A percentile compares a stretch with the other conserved stretches of the same genome.
These are phyloP conservation scores for Tribolium castaneum DNA, from an alignment of 1,140 invertebrate species.

Conservation along the genomic window DNA sequence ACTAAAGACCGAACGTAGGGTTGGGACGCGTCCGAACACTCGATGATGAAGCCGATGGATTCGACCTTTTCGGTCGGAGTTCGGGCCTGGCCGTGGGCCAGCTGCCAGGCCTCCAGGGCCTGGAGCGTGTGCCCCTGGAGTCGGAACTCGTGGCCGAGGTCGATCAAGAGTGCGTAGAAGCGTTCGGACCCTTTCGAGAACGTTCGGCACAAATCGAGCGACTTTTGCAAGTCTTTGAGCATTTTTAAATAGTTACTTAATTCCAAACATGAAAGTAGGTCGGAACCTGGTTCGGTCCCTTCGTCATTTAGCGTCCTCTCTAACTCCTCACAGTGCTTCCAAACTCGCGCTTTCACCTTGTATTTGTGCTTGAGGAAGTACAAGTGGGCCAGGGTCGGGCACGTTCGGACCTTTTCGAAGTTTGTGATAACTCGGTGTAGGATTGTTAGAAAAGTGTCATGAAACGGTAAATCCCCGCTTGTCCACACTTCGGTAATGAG, in stretches of 20 bases:
- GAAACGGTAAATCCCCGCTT: background rate
- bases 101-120: conserved; percentile 34
- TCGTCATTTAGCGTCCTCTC: background rate
- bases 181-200: background rate
- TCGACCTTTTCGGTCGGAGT: conserved; percentile 3
- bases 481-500: conserved; percentile 6
- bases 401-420: background rate
- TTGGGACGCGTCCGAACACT: conserved; percentile 15
- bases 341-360: background rate
- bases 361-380: conserved; percentile 32
- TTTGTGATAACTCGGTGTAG: background rate
- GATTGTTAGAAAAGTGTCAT: background rate
- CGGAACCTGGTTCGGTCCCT: conserved; percentile 32
- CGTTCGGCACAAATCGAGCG: background rate
- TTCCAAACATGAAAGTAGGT: too few relatives aligned
- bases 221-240: conserved; percentile 43
- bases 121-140: conserved; percentile 33
- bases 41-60: conserved; percentile 39
- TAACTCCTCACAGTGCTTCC: background rate
- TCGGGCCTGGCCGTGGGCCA: conserved; percentile 2
- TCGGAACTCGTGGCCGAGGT: conserved; percentile 8
- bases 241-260: too few relatives aligned
- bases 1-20: background rate
- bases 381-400: background rate
- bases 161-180: background rate